phyloP scores from a whole-genome alignment of 92 coral and sea anemone genomes.

The Porites evermanni region DNA sequence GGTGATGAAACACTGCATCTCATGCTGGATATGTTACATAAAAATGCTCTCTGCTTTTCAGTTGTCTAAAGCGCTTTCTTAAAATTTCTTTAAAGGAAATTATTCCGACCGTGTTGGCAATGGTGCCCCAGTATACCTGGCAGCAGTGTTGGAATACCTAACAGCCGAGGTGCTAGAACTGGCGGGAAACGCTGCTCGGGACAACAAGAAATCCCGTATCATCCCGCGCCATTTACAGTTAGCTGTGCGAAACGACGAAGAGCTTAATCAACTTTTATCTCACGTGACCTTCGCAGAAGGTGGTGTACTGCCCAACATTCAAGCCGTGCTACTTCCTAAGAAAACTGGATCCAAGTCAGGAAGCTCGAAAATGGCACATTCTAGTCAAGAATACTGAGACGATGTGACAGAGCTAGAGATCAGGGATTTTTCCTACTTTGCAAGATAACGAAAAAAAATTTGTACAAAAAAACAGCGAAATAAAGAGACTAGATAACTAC shows the following conservation, averaged over 20 bases:
- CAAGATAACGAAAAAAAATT: too few species aligned
- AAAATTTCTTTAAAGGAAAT: constrained; percentile 19
- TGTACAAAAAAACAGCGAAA: too few species aligned
- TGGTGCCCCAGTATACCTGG: constrained; percentile 81
- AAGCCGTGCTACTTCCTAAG: constrained; percentile 65
- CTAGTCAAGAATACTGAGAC: too few species aligned
- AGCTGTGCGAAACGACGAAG: constrained; percentile 71
- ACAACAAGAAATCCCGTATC: constrained; percentile 65
- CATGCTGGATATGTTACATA: too few species aligned
- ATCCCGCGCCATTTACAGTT: constrained; percentile 67
- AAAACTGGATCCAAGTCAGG: background rate
- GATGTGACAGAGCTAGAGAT: too few species aligned
- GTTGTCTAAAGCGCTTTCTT: too few species aligned
- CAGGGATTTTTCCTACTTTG: too few species aligned
- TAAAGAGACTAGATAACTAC: too few species aligned
- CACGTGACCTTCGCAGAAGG: constrained; percentile 66
- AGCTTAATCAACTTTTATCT: constrained; percentile 56
- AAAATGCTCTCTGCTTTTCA: too few species aligned
- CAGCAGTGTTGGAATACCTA: constrained; percentile 77
- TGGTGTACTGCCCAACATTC: constrained; percentile 77
- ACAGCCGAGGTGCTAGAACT: constrained; percentile 76
- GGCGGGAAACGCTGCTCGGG: constrained; percentile 77
- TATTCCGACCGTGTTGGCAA: constrained; percentile 62
- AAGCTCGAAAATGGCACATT: too few species aligned
- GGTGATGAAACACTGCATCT: too few species aligned